Evolutionary conservation across 2,797 vertebrate species (phyloP), one percentile per base, ranked within the genome.

Genomic region (Tragelaphus oryx): DNA sequence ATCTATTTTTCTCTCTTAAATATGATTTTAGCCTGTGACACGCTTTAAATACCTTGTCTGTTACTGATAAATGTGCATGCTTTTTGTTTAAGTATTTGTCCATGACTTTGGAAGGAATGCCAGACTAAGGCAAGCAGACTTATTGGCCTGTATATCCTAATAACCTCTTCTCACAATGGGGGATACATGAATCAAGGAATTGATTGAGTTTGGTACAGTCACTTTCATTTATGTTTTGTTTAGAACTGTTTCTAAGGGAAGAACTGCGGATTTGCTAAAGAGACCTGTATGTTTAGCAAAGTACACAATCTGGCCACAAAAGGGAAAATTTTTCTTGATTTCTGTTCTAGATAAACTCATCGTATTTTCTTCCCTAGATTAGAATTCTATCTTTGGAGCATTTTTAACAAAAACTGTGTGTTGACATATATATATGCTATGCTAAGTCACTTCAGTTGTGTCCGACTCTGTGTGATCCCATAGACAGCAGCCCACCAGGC

Each of bases 1-100:
- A 54, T 62, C 26, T 76, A 48, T 9, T 93, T 92, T 71, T 30
- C 26, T 95, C n/a, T 90, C 57, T 90, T 50, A 68, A 88, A 33
- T 89, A 9, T 83, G 57, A 71, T 78, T 44, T 68, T 41, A 59
- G 52, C 24, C 7, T 76, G 33, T 22, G 80, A 52, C 68, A 20
- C 50, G 1, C 8, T 91, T n/a, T 79, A 83, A 87, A 83, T 37
- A 17, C 12, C 44, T 37, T 41, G 13, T 60, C 33, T 74, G 2
- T 52, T 68, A 54, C 13, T 78, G 50, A 10, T 17, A 60, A n/a
- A 24, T 52, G 5, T 74, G 3, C 33, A 48, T 33, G 30, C 14
- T 46, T 95, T 82, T 60, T 33, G 4, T 52, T 62, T 44, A 57
- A 54, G 4, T 5, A 20, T 46, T 46, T 37, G 28, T 87, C 26